Conservation (phyloP, 2,888 invertebrate genomes). For the Hoplodrina blanda region DNA sequence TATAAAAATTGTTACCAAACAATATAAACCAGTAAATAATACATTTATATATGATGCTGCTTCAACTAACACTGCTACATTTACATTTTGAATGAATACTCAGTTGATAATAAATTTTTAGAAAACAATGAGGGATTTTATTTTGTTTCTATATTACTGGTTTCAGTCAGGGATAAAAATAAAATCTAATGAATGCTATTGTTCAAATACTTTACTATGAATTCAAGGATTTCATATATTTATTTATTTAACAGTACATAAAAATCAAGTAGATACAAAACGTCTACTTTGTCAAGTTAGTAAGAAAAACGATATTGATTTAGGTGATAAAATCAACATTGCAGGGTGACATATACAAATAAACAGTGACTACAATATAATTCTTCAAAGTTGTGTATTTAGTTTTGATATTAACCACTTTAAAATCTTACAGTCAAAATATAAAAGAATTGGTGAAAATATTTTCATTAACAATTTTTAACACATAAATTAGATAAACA, state of each 20-base stretch:
- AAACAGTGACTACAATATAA: conserved; percentile 74
- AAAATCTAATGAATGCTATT: conserved; percentile 54
- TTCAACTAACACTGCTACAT: conserved; percentile 95
- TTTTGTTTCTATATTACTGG: conserved; percentile 23
- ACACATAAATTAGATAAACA: conserved; percentile 89
- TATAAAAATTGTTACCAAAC: conserved; percentile 98
- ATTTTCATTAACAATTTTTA: conserved; percentile 84
- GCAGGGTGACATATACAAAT: conserved; percentile 66
- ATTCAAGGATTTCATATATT: conserved; percentile 64
- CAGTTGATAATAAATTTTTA: conserved; percentile 65
- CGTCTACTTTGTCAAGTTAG: conserved; percentile 66
- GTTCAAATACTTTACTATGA: conserved; percentile 68
- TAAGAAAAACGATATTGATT: conserved; percentile 62
- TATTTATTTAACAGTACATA: conserved; percentile 60
- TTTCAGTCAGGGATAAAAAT: conserved; percentile 48
- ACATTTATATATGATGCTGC: conserved; percentile 98
- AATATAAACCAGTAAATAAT: conserved; percentile 99
- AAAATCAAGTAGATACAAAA: conserved; percentile 60
- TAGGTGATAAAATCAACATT: conserved; percentile 54
- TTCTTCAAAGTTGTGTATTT: conserved; percentile 89
- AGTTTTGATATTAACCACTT: conserved; percentile 83
- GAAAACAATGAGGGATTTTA: conserved; percentile 44
- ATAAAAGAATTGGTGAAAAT: conserved; percentile 83
- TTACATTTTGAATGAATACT: conserved; percentile 91
- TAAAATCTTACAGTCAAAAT: conserved; percentile 83